Evolutionary conservation across 1,140 invertebrate genomes (phyloP), one percentile per base, ranked within the genome.

Genomic region (Akabosia matsudoensis): DNA sequence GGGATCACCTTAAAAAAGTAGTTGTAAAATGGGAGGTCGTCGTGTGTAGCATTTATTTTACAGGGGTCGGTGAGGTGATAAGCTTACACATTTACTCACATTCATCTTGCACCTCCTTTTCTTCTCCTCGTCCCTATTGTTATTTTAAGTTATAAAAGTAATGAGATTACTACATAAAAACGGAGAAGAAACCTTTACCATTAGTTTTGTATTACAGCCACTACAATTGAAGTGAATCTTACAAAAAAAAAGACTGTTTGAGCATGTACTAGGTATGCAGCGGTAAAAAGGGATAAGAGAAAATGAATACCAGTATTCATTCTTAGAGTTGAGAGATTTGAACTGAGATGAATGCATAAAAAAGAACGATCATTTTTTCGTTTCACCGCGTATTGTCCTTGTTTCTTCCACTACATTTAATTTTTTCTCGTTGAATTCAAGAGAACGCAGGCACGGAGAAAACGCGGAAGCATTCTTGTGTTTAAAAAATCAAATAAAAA

Each of bases 341-440:
- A 67, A 67, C 10, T n/a, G 28, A 28, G 61, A 67, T 67, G 61
- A 67, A 67, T 67, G 61, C 61, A 67, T 67, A 67, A 30, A 31
- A 67, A 31, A 67, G 61, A 67, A 67, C 61, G 13, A 22, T 31
- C 7, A 7, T 24, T 61, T 24, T 67, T 67, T 67, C 7, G 24
- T 67, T n/a, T 67, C 7, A 45, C 7, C 37, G 37, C 61, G 24
- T 67, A 30, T 67, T 31, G 26, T 67, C 31, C 61, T 30, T 67
- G 61, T 31, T 67, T 67, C 61, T 67, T 67, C 61, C 61, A 30
- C 61, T 67, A 67, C 61, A 67, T 67, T 67, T 24, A 22, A 10
- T 67, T 67, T 31, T 67, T 22, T 56, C n/a, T 45, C 37, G 54
- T 56, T 56, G 54, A 13, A 56, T 56, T 56, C 37, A n/a, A n/a